A percentile compares a stretch with the other conserved stretches of the same genome.
These are phyloP conservation scores for Torymus texanus DNA, from an alignment of 2,888 invertebrate genomes.

Conservation along the genomic window DNA sequence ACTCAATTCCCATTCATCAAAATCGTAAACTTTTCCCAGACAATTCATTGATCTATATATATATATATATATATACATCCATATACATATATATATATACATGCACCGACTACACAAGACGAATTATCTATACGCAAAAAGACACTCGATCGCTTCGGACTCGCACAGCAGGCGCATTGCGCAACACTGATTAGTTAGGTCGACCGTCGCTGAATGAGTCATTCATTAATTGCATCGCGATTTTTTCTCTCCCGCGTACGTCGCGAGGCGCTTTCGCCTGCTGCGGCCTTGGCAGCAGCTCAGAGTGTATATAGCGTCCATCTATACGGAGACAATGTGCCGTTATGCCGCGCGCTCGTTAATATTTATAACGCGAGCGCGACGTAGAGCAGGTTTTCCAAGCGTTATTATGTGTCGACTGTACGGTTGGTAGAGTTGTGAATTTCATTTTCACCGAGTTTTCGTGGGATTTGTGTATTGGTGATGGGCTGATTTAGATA, in stretches of 20 bases:
- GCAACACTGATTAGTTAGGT: conserved; percentile 37
- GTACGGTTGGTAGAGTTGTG: too few species aligned
- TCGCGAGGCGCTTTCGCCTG: conserved; percentile 16
- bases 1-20: too few species aligned
- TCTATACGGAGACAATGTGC: conserved; percentile 36
- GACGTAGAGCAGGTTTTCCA: too few species aligned
- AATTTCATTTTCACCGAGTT: too few species aligned
- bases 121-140: not conserved
- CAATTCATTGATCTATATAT: too few species aligned
- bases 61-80: too few species aligned
- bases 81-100: not conserved
- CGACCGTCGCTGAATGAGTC: conserved; percentile 34
- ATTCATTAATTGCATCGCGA: conserved; percentile 46
- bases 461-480: too few species aligned
- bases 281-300: not conserved
- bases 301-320: not conserved
- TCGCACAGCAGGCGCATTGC: conserved; percentile 19
- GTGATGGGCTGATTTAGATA: too few species aligned
- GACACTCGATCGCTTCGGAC: not conserved
- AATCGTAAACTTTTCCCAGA: too few species aligned
- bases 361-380: conserved; percentile 42
- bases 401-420: too few species aligned
- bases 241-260: not conserved
- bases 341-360: conserved; percentile 36
- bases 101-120: conserved; percentile 4